Evolutionary conservation across 2,113 vertebrate species (phyloP), one percentile per base, ranked within the genome.

Genomic region (Mola mola): DNA sequence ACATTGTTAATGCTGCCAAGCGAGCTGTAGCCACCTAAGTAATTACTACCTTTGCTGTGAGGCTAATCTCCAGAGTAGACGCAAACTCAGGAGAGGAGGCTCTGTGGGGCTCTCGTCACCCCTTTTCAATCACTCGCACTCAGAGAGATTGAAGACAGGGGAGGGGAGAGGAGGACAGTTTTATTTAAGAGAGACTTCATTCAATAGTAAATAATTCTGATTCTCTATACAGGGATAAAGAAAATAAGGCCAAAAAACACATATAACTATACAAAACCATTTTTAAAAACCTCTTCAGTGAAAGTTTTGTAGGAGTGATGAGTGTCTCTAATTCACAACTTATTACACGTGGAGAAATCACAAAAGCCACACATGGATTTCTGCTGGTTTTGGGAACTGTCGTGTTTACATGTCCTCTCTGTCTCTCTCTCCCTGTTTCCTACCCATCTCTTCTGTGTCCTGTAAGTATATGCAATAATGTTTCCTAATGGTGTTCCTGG

Each of bases 1-100:
- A 85, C 80, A 78, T 37, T 69, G 73, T 78, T 83, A 81, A 81
- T 86, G 22, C 74, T 61, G 78, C 52, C 69, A 83, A n/a, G 55
- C 71, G 83, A 83, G 75, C 75, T 79, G 81, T 78, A 71, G 81
- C 84, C 82, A 77, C 75, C 82, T 85, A 63, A 82, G 82, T 84
- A 85, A 87, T 86, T 84, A 81, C 81, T 74, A 85, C 78, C 74
- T 62, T 60, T 62, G 79, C 74, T 71, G 81, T 81, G 75, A 44
- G 67, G 75, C 66, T 87, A 79, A 86, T 83, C 85, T 72, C 55
- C 47, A n/a, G 38, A 76, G 76, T 26, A 51, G 66, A 68, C 72
- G 75, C 70, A 66, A 63, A 78, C 56, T 72, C 72, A 42, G 81
- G 53, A 40, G 73, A 59, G 75, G 65, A 38, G 33, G 81, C 72